A percentile compares a stretch with the other conserved stretches of the same genome.
These are phyloP conservation scores for Sphinx pinastri DNA, from an alignment of 2,888 invertebrate species.

Conservation along the genomic window DNA sequence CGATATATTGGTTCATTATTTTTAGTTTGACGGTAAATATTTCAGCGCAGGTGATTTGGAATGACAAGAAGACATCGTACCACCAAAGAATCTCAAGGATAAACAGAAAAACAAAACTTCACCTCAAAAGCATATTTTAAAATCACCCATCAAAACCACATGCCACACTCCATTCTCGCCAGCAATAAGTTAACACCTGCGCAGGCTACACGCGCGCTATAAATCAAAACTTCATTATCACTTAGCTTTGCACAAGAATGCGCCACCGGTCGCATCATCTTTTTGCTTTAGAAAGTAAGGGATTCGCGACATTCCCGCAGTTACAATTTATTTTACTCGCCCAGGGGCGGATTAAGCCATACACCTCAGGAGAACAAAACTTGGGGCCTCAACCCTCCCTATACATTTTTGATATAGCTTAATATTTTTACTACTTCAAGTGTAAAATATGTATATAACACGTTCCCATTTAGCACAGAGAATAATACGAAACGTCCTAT, in stretches of 20 bases:
- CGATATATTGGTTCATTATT: no score
- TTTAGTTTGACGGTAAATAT: no score
- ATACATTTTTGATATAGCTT: no score
- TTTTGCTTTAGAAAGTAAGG: conserved; percentile 25
- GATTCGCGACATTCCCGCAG: conserved; percentile 16
- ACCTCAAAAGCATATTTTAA: no score
- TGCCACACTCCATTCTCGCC: not conserved
- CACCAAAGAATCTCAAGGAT: not conserved
- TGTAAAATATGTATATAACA: no score
- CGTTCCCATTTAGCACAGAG: no score
- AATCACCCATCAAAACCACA: not conserved
- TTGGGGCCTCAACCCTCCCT: not conserved
- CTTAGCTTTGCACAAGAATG: conserved; percentile 13
- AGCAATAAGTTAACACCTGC: conserved; percentile 20
- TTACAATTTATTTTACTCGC: conserved; percentile 13
- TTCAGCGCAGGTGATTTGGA: no score
- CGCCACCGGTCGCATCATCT: conserved; percentile 9
- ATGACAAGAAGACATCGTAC: no score
- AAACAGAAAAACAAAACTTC: not conserved
- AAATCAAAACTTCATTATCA: conserved; percentile 22
- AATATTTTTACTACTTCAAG: no score
- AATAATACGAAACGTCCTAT: no score
- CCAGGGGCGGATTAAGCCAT: not conserved
- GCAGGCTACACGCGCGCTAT: not conserved
- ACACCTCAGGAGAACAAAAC: not conserved